Evolutionary conservation across 2,888 invertebrate genomes (phyloP), one percentile per base, ranked within the genome.

Genomic region (Gnatocerus cornutus): DNA sequence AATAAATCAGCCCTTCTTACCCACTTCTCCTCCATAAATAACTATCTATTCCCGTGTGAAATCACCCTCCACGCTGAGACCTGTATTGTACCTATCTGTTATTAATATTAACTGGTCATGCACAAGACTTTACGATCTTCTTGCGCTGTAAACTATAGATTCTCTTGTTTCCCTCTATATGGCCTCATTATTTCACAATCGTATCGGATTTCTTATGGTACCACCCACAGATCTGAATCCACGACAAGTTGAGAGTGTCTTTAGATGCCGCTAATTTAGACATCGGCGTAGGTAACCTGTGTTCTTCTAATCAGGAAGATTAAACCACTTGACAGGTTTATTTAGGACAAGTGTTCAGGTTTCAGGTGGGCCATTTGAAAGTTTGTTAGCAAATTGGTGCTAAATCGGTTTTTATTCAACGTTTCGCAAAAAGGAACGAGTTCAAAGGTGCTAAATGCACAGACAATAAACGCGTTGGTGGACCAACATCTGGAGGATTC

Each of bases 71-170:
- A 14, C 12, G 48, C 27, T 9, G 48, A 27, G 46, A 16, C 21
- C n/a, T 21, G 48, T 29, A 7, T 16, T 50, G 16, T 50, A 50
- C 14, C 48, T 21, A 48, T 48, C n/a, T 27, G 56, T 56, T 56
- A 56, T 56, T 55, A 55, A 55, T 55, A 55, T 55, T 27, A 41
- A 56, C 41, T 27, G 56, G 56, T 55, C 56, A 56, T 43, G 56
- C 16, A 43, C 55, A 55, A 55, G 13, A 27, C 48, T 50, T 50
- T 50, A 50, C n/a, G 48, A 50, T 4, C 48, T 29, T 50, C 48
- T 50, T 29, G 27, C 27, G 48, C 10, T 46, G 46, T 46, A 46
- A 46, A 46, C 8, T 46, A 21, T 7, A 46, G 46, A 21, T 27
- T 29, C 48, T 50, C 16, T 50, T 50, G n/a, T 50, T 27, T 27